Conservation (phyloP, 2,888 invertebrate genomes). For the Dolichomitus sp. region DNA sequence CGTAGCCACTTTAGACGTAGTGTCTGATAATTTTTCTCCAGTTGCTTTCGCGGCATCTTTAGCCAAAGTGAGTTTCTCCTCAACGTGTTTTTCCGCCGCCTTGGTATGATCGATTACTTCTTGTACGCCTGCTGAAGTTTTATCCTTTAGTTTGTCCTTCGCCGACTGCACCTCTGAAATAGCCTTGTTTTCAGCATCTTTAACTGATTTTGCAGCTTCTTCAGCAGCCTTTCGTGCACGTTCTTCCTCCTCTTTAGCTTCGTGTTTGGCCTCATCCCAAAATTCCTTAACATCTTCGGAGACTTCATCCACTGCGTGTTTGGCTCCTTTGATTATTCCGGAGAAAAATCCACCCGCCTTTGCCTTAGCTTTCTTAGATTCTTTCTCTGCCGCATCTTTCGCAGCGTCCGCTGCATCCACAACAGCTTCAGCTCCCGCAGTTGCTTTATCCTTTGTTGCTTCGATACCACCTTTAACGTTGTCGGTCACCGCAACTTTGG, state of each 20-base stretch:
- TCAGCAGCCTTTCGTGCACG: slow-evolving; percentile 62
- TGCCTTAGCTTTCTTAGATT: slow-evolving; percentile 68
- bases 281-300: slow-evolving; percentile 67
- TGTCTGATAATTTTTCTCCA: slow-evolving; percentile 85
- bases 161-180: slow-evolving; percentile 42
- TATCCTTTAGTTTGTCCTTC: slow-evolving; percentile 59
- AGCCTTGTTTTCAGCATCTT: slow-evolving; percentile 76
- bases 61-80: slow-evolving; percentile 87
- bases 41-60: slow-evolving; percentile 85
- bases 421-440: slow-evolving; percentile 46
- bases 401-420: slow-evolving; percentile 32
- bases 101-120: slow-evolving; percentile 86
- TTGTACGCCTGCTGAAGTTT: slow-evolving; percentile 37
- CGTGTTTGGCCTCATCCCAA: slow-evolving; percentile 67
- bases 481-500: slow-evolving; percentile 74
- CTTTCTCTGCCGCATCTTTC: slow-evolving; percentile 54
- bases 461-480: slow-evolving; percentile 69
- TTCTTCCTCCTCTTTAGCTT: slow-evolving; percentile 68
- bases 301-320: slow-evolving; percentile 75
- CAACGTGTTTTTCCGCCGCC: slow-evolving; percentile 74
- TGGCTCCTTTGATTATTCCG: slow-evolving; percentile 78
- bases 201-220: slow-evolving; percentile 46
- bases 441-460: slow-evolving; percentile 55
- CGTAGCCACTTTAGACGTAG: slow-evolving; percentile 85
- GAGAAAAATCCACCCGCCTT: slow-evolving; percentile 69